phyloP scores from a whole-genome alignment of 2,888 invertebrate species.

The Drosophila algonquin region DNA sequence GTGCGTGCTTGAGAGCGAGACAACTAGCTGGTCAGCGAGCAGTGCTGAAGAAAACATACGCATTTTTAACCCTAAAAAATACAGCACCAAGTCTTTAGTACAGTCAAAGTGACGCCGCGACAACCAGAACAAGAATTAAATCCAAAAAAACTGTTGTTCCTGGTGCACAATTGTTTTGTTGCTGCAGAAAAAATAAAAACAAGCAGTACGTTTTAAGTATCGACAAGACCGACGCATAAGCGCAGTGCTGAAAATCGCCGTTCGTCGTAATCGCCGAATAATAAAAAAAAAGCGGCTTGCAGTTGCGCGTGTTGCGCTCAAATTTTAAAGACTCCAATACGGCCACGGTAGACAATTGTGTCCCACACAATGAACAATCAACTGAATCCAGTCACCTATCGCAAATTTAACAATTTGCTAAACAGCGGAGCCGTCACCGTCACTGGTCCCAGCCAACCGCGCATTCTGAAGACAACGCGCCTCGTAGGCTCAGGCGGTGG shows the following conservation, averaged over 20 bases:
- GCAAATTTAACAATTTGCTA: constrained; percentile 84
- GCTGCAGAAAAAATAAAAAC: constrained; percentile 13
- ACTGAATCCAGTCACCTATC: constrained; percentile 82
- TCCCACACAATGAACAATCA: constrained; percentile 79
- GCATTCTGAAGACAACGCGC: constrained; percentile 80
- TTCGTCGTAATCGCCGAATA: constrained; percentile 31
- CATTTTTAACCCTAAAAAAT: constrained; percentile 77
- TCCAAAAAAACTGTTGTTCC: constrained; percentile 32
- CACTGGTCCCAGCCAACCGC: constrained; percentile 83
- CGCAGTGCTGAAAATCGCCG: constrained; percentile 17
- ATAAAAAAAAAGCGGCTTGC: constrained; percentile 44
- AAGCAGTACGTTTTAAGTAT: background rate
- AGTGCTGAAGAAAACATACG: constrained; percentile 34
- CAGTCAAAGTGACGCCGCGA: constrained; percentile 77
- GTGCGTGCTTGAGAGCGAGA: constrained; percentile 43
- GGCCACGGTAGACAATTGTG: constrained; percentile 37
- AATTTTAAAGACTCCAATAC: constrained; percentile 52
- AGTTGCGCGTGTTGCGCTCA: constrained; percentile 52
- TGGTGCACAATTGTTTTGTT: constrained; percentile 29
- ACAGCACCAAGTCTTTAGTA: constrained; percentile 74
- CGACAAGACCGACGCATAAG: background rate
- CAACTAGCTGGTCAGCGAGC: constrained; percentile 2
- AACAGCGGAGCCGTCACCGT: constrained; percentile 84
- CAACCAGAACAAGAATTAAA: constrained; percentile 35
- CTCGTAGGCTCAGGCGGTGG: constrained; percentile 51